Percentiles rank a stretch among this genome's conserved stretches.
Evolutionary conservation across 2,888 invertebrate genomes (phyloP).

Genomic region (Antitype chi): DNA sequence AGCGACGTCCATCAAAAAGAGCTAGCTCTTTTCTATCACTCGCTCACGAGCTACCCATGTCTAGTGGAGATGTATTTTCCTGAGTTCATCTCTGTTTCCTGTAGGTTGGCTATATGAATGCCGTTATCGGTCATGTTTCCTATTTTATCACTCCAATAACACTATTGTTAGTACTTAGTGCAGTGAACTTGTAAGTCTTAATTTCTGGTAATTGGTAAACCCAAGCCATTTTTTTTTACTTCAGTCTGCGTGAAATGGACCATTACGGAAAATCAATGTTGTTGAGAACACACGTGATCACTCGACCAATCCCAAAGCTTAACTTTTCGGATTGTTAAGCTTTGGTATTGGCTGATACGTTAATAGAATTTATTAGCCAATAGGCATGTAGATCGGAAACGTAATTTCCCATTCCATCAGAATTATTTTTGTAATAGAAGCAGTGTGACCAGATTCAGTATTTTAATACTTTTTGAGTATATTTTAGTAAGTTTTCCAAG

Average conservation of each 20-base stretch:
- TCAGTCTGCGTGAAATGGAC: conserved; percentile 16
- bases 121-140: too few species aligned
- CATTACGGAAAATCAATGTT: conserved; percentile 18
- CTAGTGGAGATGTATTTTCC: too few species aligned
- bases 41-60: too few species aligned
- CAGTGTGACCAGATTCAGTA: too few species aligned
- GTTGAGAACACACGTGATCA: conserved; percentile 22
- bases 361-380: conserved; percentile 17
- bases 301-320: conserved; percentile 35
- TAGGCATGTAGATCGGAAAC: conserved; percentile 1
- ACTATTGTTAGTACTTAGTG: too few species aligned
- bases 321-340: not conserved
- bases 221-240: not conserved
- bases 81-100: too few species aligned
- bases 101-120: too few species aligned
- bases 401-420: not conserved
- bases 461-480: too few species aligned
- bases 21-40: too few species aligned
- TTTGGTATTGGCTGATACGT: conserved; percentile 43
- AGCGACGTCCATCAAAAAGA: too few species aligned
- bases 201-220: not conserved
- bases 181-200: not conserved
- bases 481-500: too few species aligned
- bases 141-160: not conserved
- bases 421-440: conserved; percentile 29